A percentile compares a stretch with the other conserved stretches of the same genome.
Conservation (phyloP, 2,888 invertebrate genomes). For the Panzeria rudis region DNA sequence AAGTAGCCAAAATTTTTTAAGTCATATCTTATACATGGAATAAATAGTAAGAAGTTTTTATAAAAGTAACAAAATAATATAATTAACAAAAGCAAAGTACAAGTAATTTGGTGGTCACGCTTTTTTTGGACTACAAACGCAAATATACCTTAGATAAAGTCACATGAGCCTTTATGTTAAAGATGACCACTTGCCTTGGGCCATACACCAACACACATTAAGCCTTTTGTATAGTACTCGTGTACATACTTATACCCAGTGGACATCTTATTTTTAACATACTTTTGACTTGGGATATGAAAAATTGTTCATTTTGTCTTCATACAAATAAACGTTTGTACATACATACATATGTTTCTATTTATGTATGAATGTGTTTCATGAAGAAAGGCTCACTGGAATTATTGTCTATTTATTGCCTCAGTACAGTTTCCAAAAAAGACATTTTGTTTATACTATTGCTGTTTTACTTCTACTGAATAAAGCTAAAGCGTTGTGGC, state of each 20-base stretch:
- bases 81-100: too few species aligned
- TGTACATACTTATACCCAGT: background rate
- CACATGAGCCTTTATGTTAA: conserved; percentile 3
- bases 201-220: background rate
- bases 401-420: conserved; percentile 27
- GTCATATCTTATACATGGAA: too few species aligned
- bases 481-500: conserved; percentile 56
- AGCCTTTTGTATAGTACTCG: background rate
- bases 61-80: too few species aligned
- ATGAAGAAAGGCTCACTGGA: background rate
- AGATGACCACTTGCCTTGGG: conserved; percentile 24
- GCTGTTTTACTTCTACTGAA: conserved; percentile 23
- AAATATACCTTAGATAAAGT: too few species aligned
- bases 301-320: background rate
- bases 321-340: background rate
- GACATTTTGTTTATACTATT: conserved; percentile 1
- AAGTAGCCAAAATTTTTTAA: too few species aligned
- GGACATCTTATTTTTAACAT: background rate
- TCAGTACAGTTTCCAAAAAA: conserved; percentile 26
- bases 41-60: too few species aligned
- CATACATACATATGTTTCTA: too few species aligned
- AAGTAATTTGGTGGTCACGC: too few species aligned
- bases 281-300: background rate
- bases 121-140: too few species aligned
- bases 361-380: background rate